A percentile compares a stretch with the other conserved stretches of the same genome.
These are phyloP conservation scores for Graphium colonna DNA, from an alignment of 2,888 invertebrate genomes.

Conservation along the genomic window DNA sequence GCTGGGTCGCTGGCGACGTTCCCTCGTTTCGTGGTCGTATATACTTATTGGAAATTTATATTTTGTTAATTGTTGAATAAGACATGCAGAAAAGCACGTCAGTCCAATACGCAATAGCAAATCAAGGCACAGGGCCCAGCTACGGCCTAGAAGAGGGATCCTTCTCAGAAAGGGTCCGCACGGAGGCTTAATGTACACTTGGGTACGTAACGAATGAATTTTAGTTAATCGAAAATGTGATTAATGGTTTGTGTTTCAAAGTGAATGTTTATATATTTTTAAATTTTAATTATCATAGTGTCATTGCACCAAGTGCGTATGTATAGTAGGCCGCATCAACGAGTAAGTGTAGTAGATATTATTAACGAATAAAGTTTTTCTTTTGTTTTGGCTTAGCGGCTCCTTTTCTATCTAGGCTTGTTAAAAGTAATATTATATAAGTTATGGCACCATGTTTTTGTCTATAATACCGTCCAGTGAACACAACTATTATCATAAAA, in stretches of 20 bases:
- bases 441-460: constrained; percentile 57
- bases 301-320: constrained; percentile 72
- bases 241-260: constrained; percentile 60
- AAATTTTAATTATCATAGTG: constrained; percentile 47
- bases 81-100: too few relatives aligned
- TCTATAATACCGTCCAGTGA: constrained; percentile 75
- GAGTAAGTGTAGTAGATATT: constrained; percentile 45
- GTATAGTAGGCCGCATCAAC: constrained; percentile 62
- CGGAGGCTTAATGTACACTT: constrained; percentile 11
- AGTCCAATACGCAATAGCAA: constrained; percentile 26
- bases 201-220: constrained; percentile 31
- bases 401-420: constrained; percentile 41
- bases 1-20: constrained; percentile 36
- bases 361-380: constrained; percentile 43
- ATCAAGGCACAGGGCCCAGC: constrained; percentile 21
- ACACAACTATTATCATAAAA: constrained; percentile 31
- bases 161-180: background rate
- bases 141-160: background rate
- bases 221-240: constrained; percentile 56
- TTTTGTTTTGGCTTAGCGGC: constrained; percentile 46
- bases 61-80: background rate
- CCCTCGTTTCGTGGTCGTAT: constrained; percentile 20
- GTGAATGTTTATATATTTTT: constrained; percentile 50
- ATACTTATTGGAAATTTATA: too few relatives aligned
- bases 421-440: constrained; percentile 42